Evolutionary conservation across 2,888 invertebrate genomes (phyloP), one percentile per base, ranked within the genome.

Genomic region (Pseudanteris insignis): DNA sequence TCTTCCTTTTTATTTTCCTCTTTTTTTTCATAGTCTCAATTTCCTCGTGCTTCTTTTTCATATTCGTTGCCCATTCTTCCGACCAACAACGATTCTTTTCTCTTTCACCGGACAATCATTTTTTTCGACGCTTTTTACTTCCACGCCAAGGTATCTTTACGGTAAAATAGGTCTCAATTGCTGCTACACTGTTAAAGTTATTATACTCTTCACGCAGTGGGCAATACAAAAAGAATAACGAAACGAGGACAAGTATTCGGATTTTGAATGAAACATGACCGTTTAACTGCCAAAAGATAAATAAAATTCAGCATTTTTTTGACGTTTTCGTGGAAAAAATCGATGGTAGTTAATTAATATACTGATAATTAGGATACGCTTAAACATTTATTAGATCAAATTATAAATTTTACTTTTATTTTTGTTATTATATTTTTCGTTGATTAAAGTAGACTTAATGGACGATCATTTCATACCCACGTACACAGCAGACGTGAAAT

Each of bases 131-230:
- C 3, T 12, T 37, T 28, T 26, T n/a, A 4, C 7, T 26, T 26
- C 9, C 26, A 26, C 26, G 5, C 26, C 26, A n/a, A 34, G 41
- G 21, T 28, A 57, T 30, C 54, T 54, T 37, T 3, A 7, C 4
- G 21, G 3, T 66, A 37, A 59, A 62, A 67, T 68, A 69, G 13
- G 73, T n/a, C 70, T 74, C 69, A 73, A 77, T 76, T 70, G 65
- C 65, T 55, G 65, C 74, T 76, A 75, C 74, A 72, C 63, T 55
- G 59, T 67, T 68, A 70, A 73, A 73, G 72, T 75, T 76, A 75
- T 76, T 76, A 75, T 74, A 72, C 70, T 70, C 71, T 75, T 74
- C 72, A 68, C 68, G 43, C 48, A 37, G 51, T 47, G 47, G 40
- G 9, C 9, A 29, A 28, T 18, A 63, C 54, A 60, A 59, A 55